phyloP scores from a whole-genome alignment of 2,797 vertebrate genomes.

The Leucoraja ocellata region DNA sequence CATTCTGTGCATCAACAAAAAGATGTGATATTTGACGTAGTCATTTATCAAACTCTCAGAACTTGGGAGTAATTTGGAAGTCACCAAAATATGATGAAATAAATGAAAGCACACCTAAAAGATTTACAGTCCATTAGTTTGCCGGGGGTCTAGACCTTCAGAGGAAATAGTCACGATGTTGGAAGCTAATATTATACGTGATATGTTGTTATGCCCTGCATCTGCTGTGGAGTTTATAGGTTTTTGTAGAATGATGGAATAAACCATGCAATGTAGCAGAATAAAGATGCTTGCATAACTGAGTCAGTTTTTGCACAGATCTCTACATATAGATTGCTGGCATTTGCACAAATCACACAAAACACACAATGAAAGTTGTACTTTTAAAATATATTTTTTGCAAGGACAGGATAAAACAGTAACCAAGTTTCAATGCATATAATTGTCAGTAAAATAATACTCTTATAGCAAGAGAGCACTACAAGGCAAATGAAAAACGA shows the following conservation, averaged over 20 bases:
- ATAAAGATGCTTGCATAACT: neutral
- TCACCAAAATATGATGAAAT: constrained; percentile 21
- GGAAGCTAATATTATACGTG: neutral
- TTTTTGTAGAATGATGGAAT: constrained; percentile 9
- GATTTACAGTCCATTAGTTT: neutral
- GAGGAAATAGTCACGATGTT: neutral
- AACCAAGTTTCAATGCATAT: constrained; percentile 2
- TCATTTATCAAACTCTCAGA: constrained; percentile 6
- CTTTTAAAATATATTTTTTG: neutral
- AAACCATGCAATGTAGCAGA: neutral
- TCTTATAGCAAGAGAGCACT: neutral
- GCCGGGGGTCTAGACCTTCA: neutral
- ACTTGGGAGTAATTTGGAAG: constrained; percentile 15
- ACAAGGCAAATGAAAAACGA: neutral
- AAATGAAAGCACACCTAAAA: constrained; percentile 17
- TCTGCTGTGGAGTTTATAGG: constrained; percentile 5
- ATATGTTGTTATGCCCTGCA: neutral
- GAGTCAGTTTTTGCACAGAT: neutral
- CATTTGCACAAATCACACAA: neutral
- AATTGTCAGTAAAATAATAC: constrained; percentile 30
- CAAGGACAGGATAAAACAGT: constrained; percentile 3
- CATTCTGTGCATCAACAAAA: constrained; percentile 18
- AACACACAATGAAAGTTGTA: neutral
- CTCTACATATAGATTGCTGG: neutral
- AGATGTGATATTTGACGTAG: constrained; percentile 10